Evolutionary conservation across 2,797 vertebrate species (phyloP), one percentile per base, ranked within the genome.

Genomic region (Dendrocincla tyrannina): DNA sequence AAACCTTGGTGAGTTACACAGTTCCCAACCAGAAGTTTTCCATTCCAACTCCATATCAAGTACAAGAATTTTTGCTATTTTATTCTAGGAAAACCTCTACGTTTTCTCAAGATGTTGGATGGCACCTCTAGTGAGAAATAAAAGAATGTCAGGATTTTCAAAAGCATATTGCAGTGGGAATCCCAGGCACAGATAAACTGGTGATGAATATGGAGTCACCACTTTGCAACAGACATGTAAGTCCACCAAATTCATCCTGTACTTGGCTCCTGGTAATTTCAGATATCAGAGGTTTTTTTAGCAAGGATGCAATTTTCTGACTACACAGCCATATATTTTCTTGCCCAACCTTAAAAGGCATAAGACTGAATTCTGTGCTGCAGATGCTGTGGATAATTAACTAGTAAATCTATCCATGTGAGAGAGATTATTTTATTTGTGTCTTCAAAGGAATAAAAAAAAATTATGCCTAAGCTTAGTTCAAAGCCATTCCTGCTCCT

Each of bases 391-490:
- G 88, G 89, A 52, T 85, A 92, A 96, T 94, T 94, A 96, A 47
- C 85, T 75, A 81, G 49, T 56, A 96, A 77, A 92, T 75, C 82
- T 82, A 74, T 59, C 62, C 53, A 89, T n/a, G 82, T 78, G 58
- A 91, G 68, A 74, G 33, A 93, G 92, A 91, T 94, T 93, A 93
- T 89, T 95, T 95, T 67, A 89, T 91, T 92, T 93, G 28, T 79
- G 49, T 64, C 87, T 95, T 95, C 92, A 85, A 95, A 88, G 53
- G 46, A 86, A 32, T 41, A 52, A 50, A 28, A 58, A 90, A 76
- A 95, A 96, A 87, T 22, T 49, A 60, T 77, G 68, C 46, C 46
- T 67, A 78, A 83, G 76, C 66, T 92, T 81, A 96, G 68, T 96
- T 97, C 91, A 95, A 96, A 95, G 93, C 82, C 78, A 32, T 46